Evolutionary conservation across 2,888 invertebrate species (phyloP).

Genomic region (Philaethria dido): DNA sequence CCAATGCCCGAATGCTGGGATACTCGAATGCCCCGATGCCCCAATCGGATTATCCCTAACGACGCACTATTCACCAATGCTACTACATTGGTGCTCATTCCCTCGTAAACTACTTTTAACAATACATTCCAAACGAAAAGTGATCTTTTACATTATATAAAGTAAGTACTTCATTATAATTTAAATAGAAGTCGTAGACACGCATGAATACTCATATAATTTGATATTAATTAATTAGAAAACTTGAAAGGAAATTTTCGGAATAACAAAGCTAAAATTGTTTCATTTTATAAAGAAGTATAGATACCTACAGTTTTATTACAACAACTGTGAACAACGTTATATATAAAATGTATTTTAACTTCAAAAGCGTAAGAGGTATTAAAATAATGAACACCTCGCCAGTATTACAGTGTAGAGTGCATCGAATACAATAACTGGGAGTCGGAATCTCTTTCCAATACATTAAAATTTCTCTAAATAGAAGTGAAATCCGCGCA

Average conservation of each 20-base stretch:
- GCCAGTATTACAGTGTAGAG: constrained; percentile 17
- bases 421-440: constrained; percentile 33
- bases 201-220: neutral
- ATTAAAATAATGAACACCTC: constrained; percentile 24
- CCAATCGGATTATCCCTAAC: constrained; percentile 80
- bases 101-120: neutral
- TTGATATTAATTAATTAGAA: neutral
- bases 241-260: neutral
- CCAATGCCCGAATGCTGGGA: constrained; percentile 55
- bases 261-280: neutral
- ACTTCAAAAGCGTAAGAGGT: constrained; percentile 3
- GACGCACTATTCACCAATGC: constrained; percentile 72
- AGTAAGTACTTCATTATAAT: no score
- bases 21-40: constrained; percentile 67
- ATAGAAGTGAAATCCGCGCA: constrained; percentile 34
- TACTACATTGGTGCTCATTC: constrained; percentile 34
- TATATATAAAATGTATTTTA: constrained; percentile 3
- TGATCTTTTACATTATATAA: no score
- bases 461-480: constrained; percentile 34
- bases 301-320: neutral
- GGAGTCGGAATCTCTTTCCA: constrained; percentile 27
- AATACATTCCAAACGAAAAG: neutral
- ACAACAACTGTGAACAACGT: neutral
- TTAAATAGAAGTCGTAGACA: neutral
- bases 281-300: constrained; percentile 2